Evolutionary conservation across 1,140 invertebrate genomes (phyloP), one percentile per base, ranked within the genome.

Genomic region (Tetragonula clypearis): DNA sequence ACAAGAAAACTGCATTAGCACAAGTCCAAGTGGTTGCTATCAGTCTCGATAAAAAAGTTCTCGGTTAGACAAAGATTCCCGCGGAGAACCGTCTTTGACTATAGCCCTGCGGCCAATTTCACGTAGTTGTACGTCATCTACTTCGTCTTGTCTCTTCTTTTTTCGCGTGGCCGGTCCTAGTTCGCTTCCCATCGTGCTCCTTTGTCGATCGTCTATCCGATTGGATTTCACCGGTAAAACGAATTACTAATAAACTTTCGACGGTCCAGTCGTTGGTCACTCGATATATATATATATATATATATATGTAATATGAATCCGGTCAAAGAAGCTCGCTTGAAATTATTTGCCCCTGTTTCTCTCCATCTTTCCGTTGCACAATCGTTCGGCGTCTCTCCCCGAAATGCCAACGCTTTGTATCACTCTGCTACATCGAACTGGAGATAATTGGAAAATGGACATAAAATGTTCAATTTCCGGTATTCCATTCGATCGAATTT

Each of bases 1-100:
- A 90, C 88, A 87, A 90, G 88, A 82, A 88, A 90, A 90, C 87
- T 90, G 88, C 88, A 90, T 90, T 90, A 90, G 81, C 68, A 62
- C 74, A 72, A 69, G 71, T 73, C 55, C 77, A 78, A 85, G 73
- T 82, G 74, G 69, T 26, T 49, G 77, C 66, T 85, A 66, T 73
- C 84, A 62, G 73, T 73, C 58, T 62, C 60, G 69, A 82, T 82
- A 49, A 85, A 87, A 85, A 88, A 66, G 41, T 41, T 88, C 87
- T 79, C 30, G 79, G 69, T 82, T 85, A 82, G 83, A 85, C 79
- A 71, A 84, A 79, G 73, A 77, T 84, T 75, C 60, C 0, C n/a
- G 12, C 15, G 55, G 15, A 49, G 17, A 58, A 69, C 30, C 53
- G 35, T 69, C 65, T 65, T 68, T 60, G 21, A 26, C n/a, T 30